Base-by-base conservation (phyloP, 2,888 invertebrate species). In the Xanthorhoe designata region DNA sequence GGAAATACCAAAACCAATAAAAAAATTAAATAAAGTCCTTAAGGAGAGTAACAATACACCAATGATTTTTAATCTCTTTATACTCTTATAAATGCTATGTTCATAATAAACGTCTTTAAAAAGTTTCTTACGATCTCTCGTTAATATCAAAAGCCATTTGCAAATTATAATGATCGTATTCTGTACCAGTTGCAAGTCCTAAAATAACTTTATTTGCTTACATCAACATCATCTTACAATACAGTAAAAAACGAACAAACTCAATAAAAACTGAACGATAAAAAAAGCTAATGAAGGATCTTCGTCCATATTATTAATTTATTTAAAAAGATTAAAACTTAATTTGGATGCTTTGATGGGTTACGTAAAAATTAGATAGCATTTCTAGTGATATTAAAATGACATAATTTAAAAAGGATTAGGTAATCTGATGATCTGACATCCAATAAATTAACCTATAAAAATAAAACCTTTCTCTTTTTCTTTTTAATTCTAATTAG, bases 291-390 rank as follows among this genome's bases (percentile, higher is more conserved):
- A 61, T n/a, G 8, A 24, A 54, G 49, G 47, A 18, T 29, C 19
- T 42, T 59, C 35, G 24, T 32, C 6, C 35, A 42, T 47, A 6
- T 47, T 15, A 45, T n/a, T 7, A 45, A 8, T 7, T 35, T 35
- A 13, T 13, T 13, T 10, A 2, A 38, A 38, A 42, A 24, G 50
- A 51, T 38, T 50, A 60, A 32, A 60, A 60, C 49, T 49, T 35
- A 17, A 32, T 49, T 42, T 13, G 3, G 10, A 13, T 42, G 10
- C 2, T 13, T 42, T 42, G 10, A 42, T 42, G 13, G 54, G 24
- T 71, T 65, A 61, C 63, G 59, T 61, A 71, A 69, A 64, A 71
- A 63, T 65, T 52, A 38, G 63, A 63, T 61, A 32, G 13, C 10
- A 42, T 42, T 42, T 13, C 2, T 3, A 5, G 4, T 42, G 38